A percentile compares a stretch with the other conserved stretches of the same genome.
Conservation (phyloP, 2,797 vertebrate genomes). For the Notolabrus celidotus region DNA sequence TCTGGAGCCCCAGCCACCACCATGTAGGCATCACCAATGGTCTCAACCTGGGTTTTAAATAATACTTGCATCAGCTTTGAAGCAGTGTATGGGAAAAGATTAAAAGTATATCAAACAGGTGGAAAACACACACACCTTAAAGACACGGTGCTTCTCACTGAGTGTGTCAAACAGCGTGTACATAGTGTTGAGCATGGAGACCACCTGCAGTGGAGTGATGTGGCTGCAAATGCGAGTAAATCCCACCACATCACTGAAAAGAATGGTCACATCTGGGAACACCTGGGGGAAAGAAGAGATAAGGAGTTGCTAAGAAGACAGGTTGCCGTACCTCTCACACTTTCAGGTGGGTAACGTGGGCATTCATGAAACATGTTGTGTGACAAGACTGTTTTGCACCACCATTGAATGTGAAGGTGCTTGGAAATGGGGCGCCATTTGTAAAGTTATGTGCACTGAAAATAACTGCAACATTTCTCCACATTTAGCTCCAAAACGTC, state of each 20-base stretch:
- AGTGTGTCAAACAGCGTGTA: constrained; percentile 86
- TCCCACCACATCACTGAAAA: constrained; percentile 86
- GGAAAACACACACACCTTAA: constrained; percentile 73
- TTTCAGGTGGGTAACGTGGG: neutral
- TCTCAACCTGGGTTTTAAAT: constrained; percentile 77
- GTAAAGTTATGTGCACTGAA: too few relatives aligned
- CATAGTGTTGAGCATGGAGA: constrained; percentile 87
- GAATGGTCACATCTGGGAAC: constrained; percentile 85
- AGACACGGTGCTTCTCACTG: constrained; percentile 86
- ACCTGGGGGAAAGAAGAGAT: constrained; percentile 67
- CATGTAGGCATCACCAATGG: constrained; percentile 86
- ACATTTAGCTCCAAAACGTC: too few relatives aligned
- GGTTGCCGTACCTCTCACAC: neutral
- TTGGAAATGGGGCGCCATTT: too few relatives aligned
- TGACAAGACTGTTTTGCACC: neutral
- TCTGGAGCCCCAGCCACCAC: constrained; percentile 85
- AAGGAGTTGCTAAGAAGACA: neutral
- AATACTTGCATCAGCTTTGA: neutral
- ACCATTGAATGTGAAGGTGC: too few relatives aligned
- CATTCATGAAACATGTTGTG: neutral
- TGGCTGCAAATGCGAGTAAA: constrained; percentile 87
- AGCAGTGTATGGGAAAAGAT: neutral
- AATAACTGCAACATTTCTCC: too few relatives aligned
- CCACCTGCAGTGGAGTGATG: constrained; percentile 86
- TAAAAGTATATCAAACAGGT: neutral